Conservation (phyloP, 1,140 invertebrate genomes). For the Dendroctonus ponderosae region DNA sequence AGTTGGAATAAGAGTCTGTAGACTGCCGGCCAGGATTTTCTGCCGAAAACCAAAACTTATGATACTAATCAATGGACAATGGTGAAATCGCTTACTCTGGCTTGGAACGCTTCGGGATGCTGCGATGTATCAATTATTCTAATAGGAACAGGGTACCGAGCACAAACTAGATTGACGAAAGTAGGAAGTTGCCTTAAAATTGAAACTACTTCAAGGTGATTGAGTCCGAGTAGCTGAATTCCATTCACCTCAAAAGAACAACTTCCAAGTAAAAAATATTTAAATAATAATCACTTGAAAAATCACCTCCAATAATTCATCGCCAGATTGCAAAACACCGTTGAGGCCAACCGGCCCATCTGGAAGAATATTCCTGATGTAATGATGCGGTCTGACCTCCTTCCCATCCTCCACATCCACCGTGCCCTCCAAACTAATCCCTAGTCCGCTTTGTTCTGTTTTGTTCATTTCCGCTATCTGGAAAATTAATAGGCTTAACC, state of each 20-base stretch:
- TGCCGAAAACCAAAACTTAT: conserved; percentile 38
- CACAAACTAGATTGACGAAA: conserved; percentile 81
- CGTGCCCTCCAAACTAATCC: conserved; percentile 85
- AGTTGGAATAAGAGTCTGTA: conserved; percentile 64
- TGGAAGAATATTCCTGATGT: conserved; percentile 74
- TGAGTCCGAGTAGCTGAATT: conserved; percentile 79
- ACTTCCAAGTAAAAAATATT: not conserved
- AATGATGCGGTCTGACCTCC: conserved; percentile 78
- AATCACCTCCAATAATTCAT: conserved; percentile 65
- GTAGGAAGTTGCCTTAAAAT: conserved; percentile 86
- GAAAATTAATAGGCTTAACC: conserved; percentile 18
- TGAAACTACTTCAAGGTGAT: conserved; percentile 89
- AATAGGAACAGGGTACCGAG: conserved; percentile 57
- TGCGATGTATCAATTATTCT: conserved; percentile 63
- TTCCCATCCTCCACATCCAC: conserved; percentile 74
- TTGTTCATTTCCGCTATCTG: conserved; percentile 69
- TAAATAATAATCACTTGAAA: not conserved
- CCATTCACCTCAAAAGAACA: conserved; percentile 76
- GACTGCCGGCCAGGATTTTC: conserved; percentile 67
- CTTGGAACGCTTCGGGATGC: conserved; percentile 65
- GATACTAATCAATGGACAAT: no score
- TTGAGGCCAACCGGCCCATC: conserved; percentile 81
- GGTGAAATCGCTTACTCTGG: conserved; percentile 57
- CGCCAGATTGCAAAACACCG: conserved; percentile 60
- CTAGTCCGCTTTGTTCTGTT: conserved; percentile 71